Base-by-base conservation (phyloP, 2,888 invertebrate species). In the Diploptera punctata region DNA sequence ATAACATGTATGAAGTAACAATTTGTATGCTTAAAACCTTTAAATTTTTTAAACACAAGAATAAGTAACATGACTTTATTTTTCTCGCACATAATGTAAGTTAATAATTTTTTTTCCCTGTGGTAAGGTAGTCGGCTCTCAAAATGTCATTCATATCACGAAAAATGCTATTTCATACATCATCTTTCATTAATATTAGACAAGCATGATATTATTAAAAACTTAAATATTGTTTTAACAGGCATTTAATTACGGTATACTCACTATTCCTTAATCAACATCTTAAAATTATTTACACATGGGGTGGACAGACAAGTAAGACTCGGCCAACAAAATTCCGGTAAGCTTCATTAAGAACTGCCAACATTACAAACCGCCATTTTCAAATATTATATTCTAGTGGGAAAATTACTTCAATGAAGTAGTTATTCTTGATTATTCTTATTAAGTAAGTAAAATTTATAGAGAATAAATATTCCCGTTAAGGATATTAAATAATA, bases 181-280 rank as follows among this genome's bases (percentile, higher is more conserved):
- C n/a, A n/a, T n/a, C n/a, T n/a, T n/a, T n/a, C n/a, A n/a, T n/a
- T n/a, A n/a, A n/a, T n/a, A n/a, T n/a, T n/a, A n/a, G n/a, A n/a
- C n/a, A n/a, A n/a, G n/a, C n/a, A n/a, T 57, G n/a, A 29, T 1
- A 29, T 31, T n/a, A 57, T 57, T 31, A 24, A 1, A 26, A 29
- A 0, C n/a, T 29, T 57, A 57, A 57, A 5, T 29, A 57, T 29
- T 3, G 10, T 57, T 29, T n/a, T n/a, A n/a, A n/a, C n/a, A n/a
- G 4, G 26, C 3, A 29, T 29, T 57, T 65, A 38, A 70, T 26
- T 67, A 68, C 16, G 18, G 9, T n/a, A 26, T 86, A 90, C 90
- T 89, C 83, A 90, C 90, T 86, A 90, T 88, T 90, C 90, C 86
- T 90, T 90, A 84, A 90, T 90, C 84, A 89, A 86, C 90, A 90